phyloP scores from a whole-genome alignment of 2,888 invertebrate species.

The Synanthedon tipuliformis region DNA sequence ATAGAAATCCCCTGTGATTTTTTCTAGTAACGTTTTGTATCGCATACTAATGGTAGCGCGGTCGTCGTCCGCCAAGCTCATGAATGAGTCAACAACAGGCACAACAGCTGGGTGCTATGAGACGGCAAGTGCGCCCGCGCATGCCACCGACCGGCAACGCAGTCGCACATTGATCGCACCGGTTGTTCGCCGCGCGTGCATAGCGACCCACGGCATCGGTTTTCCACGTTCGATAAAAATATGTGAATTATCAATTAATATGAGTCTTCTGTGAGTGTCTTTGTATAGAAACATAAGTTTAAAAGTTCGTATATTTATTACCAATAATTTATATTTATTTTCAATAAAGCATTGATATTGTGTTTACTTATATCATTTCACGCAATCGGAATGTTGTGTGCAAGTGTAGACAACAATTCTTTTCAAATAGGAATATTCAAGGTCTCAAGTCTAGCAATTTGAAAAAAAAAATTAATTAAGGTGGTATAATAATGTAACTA shows the following conservation, averaged over 20 bases:
- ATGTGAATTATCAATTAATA: constrained; percentile 11
- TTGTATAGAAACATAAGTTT: not conserved
- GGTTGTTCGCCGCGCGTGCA: constrained; percentile 9
- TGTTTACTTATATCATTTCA: not conserved
- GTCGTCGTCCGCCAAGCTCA: not conserved
- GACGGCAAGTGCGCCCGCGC: constrained; percentile 3
- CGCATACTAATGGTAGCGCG: not conserved
- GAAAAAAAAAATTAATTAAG: no score
- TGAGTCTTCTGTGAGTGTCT: constrained; percentile 1
- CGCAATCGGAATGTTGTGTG: not conserved
- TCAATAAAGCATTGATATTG: not conserved
- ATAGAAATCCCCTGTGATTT: no score
- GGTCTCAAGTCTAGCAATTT: no score
- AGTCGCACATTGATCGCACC: constrained; percentile 6
- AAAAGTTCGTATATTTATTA: no score
- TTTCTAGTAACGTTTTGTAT: not conserved
- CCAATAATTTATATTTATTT: no score
- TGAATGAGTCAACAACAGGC: constrained; percentile 6
- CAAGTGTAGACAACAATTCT: no score
- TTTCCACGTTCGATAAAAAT: not conserved
- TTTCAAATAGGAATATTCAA: no score
- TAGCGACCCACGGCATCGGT: constrained; percentile 3
- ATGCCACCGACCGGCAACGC: not conserved
- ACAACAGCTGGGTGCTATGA: not conserved
- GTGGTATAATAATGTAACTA: no score